phyloP scores from a whole-genome alignment of 2,113 vertebrate species.

The Jaculus jaculus region DNA sequence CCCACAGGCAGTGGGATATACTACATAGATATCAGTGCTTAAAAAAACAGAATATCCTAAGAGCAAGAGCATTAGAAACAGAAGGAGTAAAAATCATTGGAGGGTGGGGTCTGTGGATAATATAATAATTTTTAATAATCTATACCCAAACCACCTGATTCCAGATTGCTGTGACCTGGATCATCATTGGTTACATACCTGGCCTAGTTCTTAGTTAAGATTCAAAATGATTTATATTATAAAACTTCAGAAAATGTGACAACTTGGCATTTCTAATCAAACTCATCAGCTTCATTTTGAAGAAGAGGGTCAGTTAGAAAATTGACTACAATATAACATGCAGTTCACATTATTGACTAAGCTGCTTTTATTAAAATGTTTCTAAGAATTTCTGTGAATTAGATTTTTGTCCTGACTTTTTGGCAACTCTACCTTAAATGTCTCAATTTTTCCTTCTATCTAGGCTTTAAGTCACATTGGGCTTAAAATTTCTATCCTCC shows the following conservation, averaged over 20 bases:
- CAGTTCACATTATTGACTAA: not conserved
- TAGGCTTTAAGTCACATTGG: not conserved
- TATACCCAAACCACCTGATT: not conserved
- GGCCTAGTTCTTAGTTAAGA: not conserved
- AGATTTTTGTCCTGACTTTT: not conserved
- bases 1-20: not conserved
- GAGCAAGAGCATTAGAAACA: not conserved
- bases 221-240: not conserved
- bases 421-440: not conserved
- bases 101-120: not conserved
- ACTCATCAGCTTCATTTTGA: not conserved
- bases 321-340: not conserved
- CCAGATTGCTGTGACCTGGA: not conserved
- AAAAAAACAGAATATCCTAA: not conserved
- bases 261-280: not conserved
- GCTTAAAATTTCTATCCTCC: not conserved
- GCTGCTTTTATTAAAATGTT: not conserved
- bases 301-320: not conserved
- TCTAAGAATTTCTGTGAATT: not conserved
- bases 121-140: not conserved
- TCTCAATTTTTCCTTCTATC: not conserved
- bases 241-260: not conserved
- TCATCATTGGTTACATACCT: not conserved
- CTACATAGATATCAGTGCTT: not conserved
- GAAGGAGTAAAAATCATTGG: not conserved